Base-by-base conservation (phyloP, 2,888 invertebrate genomes). In the Sabellastarte sp. region DNA sequence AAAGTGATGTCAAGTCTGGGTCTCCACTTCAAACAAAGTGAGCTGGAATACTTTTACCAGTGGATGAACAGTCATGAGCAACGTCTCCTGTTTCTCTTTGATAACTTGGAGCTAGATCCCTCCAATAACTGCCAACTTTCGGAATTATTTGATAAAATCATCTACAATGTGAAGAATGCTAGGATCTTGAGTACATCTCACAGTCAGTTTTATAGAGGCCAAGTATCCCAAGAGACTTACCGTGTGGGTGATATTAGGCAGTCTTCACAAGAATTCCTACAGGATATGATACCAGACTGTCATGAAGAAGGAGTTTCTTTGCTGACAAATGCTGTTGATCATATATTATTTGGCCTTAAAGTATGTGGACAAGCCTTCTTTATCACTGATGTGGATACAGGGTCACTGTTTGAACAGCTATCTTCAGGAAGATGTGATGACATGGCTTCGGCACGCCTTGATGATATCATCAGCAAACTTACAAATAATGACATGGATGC, bases 11-110 rank as follows among this genome's bases (percentile, higher is more conserved):
- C 30, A 20, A 24, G 32, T 3, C 67, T 68, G 41, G 66, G 61
- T 24, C 64, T 70, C 26, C 60, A 61, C 30, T 64, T 70, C 50
- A 55, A 31, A 3, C 31, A 26, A 10, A 60, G 57, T 5, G 61
- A 70, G 28, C 5, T 64, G 26, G 50, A 28, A 29, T 32, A 41
- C 3, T 59, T 70, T 41, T 70, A 67, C 50, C 57, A 59, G 41
- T 70, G 70, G 70, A 50, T 70, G 29, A 65, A 67, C 50, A 52
- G 63, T 5, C 65, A 65, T 53, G 64, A 69, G 32, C 59, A 65
- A 50, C 61, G 61, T 24, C 31, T 70, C 3, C 56, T 70, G 28
- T 28, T 70, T 50, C 28, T 70, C 3, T 59, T 70, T n/a, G 70
- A 70, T 61, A 69, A 70, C 63, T 33, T 70, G 2, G 70, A 70